These are phyloP conservation scores for Mongoloraphidia duomilia DNA, from an alignment of 2,888 invertebrate genomes.

Conservation along the genomic window DNA sequence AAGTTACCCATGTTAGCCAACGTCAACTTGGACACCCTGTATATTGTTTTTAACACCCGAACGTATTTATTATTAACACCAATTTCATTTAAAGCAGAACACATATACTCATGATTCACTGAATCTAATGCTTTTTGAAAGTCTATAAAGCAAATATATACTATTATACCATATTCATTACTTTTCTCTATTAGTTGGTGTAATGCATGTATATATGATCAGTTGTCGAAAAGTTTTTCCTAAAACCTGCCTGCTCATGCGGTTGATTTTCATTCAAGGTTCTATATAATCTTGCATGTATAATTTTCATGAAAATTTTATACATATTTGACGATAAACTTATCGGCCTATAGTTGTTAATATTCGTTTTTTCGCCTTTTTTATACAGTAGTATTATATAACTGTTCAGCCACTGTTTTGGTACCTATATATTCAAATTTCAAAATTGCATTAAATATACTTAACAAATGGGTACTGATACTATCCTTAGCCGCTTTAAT, in stretches of 20 bases:
- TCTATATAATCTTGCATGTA: not conserved
- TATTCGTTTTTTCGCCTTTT: slow-evolving; percentile 3
- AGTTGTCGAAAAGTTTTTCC: too few relatives aligned
- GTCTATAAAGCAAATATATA: not conserved
- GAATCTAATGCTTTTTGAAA: not conserved
- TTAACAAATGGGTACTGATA: not conserved
- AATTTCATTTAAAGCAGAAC: too few relatives aligned
- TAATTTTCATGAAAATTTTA: slow-evolving; percentile 3
- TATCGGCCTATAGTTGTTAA: slow-evolving; percentile 9
- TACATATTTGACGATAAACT: not conserved
- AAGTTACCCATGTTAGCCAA: too few relatives aligned
- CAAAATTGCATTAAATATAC: not conserved
- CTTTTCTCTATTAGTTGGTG: slow-evolving; percentile 1
- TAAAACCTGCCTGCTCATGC: not conserved
- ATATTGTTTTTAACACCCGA: too few relatives aligned
- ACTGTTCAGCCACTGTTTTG: slow-evolving; percentile 3
- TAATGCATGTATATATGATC: not conserved
- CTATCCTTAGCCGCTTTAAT: not conserved
- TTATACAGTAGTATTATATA: slow-evolving; percentile 8
- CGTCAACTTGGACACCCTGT: too few relatives aligned
- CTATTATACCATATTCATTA: not conserved
- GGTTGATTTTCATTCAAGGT: not conserved
- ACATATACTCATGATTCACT: too few relatives aligned
- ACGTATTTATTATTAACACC: too few relatives aligned
- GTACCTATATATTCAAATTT: not conserved